A percentile compares a stretch with the other conserved stretches of the same genome.
These are phyloP conservation scores for Cryptocheilus praepositus DNA, from an alignment of 2,888 invertebrate species.

Conservation along the genomic window DNA sequence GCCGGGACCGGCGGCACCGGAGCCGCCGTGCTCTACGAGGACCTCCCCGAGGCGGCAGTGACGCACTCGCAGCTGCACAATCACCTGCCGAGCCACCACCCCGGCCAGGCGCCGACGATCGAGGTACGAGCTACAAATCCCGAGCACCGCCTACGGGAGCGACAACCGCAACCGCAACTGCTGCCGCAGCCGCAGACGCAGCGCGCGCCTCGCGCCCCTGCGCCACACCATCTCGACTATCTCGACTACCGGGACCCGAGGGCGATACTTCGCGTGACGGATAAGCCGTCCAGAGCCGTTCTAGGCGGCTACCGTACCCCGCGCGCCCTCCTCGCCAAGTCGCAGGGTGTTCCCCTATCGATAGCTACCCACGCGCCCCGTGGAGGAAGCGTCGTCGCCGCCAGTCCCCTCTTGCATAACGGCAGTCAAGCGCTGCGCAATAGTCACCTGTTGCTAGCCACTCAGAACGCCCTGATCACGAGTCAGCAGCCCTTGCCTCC, in stretches of 20 bases:
- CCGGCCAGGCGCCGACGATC: conserved; percentile 69
- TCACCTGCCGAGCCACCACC: conserved; percentile 59
- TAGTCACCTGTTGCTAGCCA: conserved; percentile 50
- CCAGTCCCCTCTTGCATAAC: conserved; percentile 41
- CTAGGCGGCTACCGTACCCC: conserved; percentile 70
- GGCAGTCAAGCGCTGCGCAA: conserved; percentile 39
- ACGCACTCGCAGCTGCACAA: conserved; percentile 75
- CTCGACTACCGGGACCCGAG: conserved; percentile 72
- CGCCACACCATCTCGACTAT: conserved; percentile 71
- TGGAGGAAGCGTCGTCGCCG: conserved; percentile 19
- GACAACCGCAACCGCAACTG: conserved; percentile 49
- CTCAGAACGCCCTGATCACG: conserved; percentile 57
- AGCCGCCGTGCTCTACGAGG: conserved; percentile 85
- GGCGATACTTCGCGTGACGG: conserved; percentile 67
- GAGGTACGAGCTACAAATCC: conserved; percentile 68
- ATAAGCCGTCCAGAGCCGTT: conserved; percentile 68
- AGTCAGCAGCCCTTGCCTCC: conserved; percentile 46
- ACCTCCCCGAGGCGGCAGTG: conserved; percentile 81
- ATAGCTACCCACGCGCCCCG: conserved; percentile 57
- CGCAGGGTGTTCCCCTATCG: conserved; percentile 61
- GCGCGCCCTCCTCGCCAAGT: conserved; percentile 64
- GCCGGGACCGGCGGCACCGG: conserved; percentile 63
- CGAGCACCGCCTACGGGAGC: conserved; percentile 58
- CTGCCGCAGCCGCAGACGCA: neutral
- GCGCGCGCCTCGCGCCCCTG: conserved; percentile 41